A percentile compares a stretch with the other conserved stretches of the same genome.
These are phyloP conservation scores for Mantis religiosa DNA, from an alignment of 2,888 invertebrate genomes.

Conservation along the genomic window DNA sequence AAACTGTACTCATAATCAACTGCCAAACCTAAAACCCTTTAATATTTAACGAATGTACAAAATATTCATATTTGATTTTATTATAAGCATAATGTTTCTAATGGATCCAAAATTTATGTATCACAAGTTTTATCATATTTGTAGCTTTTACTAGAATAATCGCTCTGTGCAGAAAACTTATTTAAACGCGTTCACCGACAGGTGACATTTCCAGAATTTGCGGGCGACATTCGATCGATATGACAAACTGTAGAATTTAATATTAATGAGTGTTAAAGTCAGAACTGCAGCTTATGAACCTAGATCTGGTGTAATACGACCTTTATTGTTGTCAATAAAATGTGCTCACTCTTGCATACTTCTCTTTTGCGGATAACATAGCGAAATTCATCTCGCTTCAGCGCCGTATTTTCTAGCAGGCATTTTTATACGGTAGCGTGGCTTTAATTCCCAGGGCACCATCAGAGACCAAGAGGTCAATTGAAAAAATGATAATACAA, in stretches of 20 bases:
- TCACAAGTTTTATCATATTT: too few relatives aligned
- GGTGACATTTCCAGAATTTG: too few relatives aligned
- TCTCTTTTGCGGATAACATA: not conserved
- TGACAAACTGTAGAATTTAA: conserved; percentile 11
- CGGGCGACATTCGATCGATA: not conserved
- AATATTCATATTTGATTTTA: too few relatives aligned
- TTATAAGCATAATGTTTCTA: too few relatives aligned
- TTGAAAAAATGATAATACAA: conserved; percentile 4
- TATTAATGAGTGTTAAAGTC: conserved; percentile 22
- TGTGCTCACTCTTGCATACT: conserved; percentile 2
- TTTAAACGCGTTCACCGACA: too few relatives aligned
- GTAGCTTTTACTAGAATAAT: too few relatives aligned
- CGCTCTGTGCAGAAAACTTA: too few relatives aligned
- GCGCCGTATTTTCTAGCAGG: not conserved
- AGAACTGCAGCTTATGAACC: conserved; percentile 17
- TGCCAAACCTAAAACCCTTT: too few relatives aligned
- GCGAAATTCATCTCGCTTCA: not conserved
- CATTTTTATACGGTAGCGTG: conserved; percentile 17
- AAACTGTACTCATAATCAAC: too few relatives aligned
- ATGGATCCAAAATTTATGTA: too few relatives aligned
- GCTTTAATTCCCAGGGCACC: conserved; percentile 12
- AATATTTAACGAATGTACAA: too few relatives aligned
- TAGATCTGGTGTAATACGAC: conserved; percentile 16
- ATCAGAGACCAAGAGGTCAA: not conserved
- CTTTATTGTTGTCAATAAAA: conserved; percentile 24